Evolutionary conservation across 2,113 vertebrate species (phyloP), one percentile per base, ranked within the genome.

Genomic region (Tursiops truncatus): DNA sequence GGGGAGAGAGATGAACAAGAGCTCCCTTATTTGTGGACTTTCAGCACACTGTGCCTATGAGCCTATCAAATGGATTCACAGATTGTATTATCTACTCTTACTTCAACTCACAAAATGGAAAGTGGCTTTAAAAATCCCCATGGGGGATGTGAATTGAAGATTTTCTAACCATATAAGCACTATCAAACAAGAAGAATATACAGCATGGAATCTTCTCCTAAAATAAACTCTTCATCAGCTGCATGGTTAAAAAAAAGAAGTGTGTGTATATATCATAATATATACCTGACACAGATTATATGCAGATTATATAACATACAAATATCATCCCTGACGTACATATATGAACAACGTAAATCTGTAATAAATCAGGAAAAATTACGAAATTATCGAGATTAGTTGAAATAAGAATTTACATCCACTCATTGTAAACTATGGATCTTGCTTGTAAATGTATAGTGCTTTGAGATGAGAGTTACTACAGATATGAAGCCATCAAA

Each of bases 401-500:
- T 92, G 58, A 85, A 92, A 86, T 76, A 68, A 92, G n/a, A 63
- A 71, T 92, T 76, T 81, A 70, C 1, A 70, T 26, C 28, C 4
- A 84, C 28, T 44, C 38, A 53, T 88, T 79, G 5, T 58, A 68
- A 89, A 85, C n/a, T 4, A 26, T 47, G 65, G 17, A 23, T 76
- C 47, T 79, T 92, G 31, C 21, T 71, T 58, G 0, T 70, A 74
- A 80, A 18, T 67, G 15, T 47, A 44, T 18, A 70, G 31, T 47
- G 23, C 60, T 86, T 91, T 76, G 44, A 71, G 56, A 56, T 70
- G 60, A 76, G 33, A 93, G 33, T 89, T 50, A 41, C 53, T 71
- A 36, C 36, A 89, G 60, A 81, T n/a, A 81, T 4, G 23, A 92
- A 68, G 62, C 56, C 89, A 96, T 87, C 67, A 92, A 76, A 90